A percentile compares a stretch with the other conserved stretches of the same genome.
These are phyloP conservation scores for Melolontha melolontha DNA, from an alignment of 2,888 invertebrate genomes.

Conservation along the genomic window DNA sequence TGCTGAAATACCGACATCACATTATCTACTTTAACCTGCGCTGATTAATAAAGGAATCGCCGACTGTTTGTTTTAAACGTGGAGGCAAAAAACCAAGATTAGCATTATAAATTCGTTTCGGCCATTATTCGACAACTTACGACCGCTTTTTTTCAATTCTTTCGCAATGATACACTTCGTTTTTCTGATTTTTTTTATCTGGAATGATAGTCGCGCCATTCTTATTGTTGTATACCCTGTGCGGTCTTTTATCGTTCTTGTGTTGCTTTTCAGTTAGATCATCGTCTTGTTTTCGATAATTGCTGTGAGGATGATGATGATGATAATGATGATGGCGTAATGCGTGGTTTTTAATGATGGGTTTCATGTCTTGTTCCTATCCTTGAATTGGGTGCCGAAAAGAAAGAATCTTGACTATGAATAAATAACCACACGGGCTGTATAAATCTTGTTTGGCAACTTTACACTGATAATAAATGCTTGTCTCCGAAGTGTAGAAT, in stretches of 20 bases:
- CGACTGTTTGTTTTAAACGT: slow-evolving; percentile 47
- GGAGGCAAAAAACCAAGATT: slow-evolving; percentile 46
- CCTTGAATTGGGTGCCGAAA: slow-evolving; percentile 31
- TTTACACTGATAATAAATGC: not conserved
- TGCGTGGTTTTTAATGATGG: slow-evolving; percentile 34
- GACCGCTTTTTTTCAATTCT: slow-evolving; percentile 1
- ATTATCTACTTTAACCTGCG: slow-evolving; percentile 41
- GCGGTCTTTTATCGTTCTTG: slow-evolving; percentile 19
- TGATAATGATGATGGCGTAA: slow-evolving; percentile 11
- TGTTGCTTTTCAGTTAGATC: slow-evolving; percentile 5
- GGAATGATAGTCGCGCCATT: slow-evolving; percentile 4
- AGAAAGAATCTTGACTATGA: slow-evolving; percentile 7
- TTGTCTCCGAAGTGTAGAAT: no score
- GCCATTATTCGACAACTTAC: slow-evolving; percentile 28
- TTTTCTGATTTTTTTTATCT: not conserved
- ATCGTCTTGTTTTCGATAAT: slow-evolving; percentile 32
- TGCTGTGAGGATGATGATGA: slow-evolving; percentile 16
- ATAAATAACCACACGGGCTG: not conserved
- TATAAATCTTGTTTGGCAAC: slow-evolving; percentile 9
- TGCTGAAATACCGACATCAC: slow-evolving; percentile 38
- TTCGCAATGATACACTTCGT: slow-evolving; percentile 12
- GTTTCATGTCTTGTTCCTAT: slow-evolving; percentile 23
- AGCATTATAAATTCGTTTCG: slow-evolving; percentile 49
- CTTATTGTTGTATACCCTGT: slow-evolving; percentile 8
- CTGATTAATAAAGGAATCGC: slow-evolving; percentile 49